Evolutionary conservation across 2,888 invertebrate species (phyloP).

Genomic region (Philonicus albiceps): DNA sequence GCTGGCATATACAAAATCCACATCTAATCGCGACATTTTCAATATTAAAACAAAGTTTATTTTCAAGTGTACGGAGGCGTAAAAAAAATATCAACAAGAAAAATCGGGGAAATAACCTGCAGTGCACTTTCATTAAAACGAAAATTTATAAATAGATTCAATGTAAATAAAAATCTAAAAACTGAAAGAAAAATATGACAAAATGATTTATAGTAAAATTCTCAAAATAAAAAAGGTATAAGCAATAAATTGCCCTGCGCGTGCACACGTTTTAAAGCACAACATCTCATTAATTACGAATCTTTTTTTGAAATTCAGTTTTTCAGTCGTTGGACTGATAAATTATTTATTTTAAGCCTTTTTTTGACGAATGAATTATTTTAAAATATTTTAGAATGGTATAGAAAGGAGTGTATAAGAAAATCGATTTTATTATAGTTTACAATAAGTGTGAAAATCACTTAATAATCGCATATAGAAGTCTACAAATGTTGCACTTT

Average conservation of each 20-base stretch:
- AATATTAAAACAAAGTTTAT: not conserved
- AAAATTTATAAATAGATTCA: not conserved
- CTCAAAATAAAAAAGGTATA: not conserved
- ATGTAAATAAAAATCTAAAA: not conserved
- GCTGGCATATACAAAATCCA: too few species aligned
- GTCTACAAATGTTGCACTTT: not conserved
- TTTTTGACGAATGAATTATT: too few species aligned
- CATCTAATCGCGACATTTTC: not conserved
- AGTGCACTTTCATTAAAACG: not conserved
- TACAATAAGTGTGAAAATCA: not conserved
- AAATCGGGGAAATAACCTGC: not conserved
- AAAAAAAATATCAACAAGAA: not conserved
- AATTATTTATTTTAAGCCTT: too few species aligned
- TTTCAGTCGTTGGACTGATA: too few species aligned
- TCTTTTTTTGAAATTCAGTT: not conserved
- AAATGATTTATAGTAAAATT: not conserved
- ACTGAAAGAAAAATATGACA: not conserved
- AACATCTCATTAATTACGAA: not conserved
- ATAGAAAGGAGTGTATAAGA: not conserved
- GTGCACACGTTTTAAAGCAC: not conserved
- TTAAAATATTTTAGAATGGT: not conserved
- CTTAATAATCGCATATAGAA: too few species aligned
- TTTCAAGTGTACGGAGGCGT: not conserved
- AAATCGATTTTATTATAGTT: not conserved
- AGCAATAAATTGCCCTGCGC: not conserved